phyloP scores from a whole-genome alignment of 2,888 invertebrate species.

The Sphinx pinastri region DNA sequence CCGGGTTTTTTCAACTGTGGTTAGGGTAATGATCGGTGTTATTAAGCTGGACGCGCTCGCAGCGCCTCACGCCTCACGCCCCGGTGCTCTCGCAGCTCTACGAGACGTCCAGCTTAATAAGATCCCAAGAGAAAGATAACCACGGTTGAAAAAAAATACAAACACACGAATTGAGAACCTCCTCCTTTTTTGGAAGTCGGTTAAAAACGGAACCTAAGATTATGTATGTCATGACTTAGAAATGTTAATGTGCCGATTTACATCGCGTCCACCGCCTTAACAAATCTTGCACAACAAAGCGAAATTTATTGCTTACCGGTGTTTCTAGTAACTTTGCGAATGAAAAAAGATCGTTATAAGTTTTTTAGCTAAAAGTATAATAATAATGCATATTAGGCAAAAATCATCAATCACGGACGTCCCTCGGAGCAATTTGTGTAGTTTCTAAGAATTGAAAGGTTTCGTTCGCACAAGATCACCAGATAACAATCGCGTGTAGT shows the following conservation, averaged over 20 bases:
- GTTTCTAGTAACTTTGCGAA: not conserved
- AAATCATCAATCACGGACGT: conserved; percentile 33
- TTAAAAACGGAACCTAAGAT: no score
- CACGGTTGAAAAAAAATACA: no score
- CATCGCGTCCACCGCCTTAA: not conserved
- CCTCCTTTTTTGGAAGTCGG: no score
- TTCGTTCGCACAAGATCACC: conserved; percentile 34
- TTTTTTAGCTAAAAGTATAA: conserved; percentile 15
- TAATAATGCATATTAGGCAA: conserved; percentile 24
- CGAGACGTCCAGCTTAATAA: no score
- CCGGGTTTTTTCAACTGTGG: no score
- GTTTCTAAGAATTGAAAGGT: conserved; percentile 38
- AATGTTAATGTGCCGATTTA: no score
- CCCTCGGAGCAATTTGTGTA: conserved; percentile 32
- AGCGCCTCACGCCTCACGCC: no score
- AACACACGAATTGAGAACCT: no score
- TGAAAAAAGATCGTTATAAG: conserved; percentile 17
- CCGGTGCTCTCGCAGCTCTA: no score
- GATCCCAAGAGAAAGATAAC: no score
- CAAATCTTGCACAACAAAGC: not conserved
- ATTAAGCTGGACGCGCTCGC: no score
- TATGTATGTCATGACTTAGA: not conserved
- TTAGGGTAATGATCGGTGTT: no score
- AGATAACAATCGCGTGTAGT: conserved; percentile 15
- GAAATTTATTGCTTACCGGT: not conserved